phyloP scores from a whole-genome alignment of 2,888 invertebrate genomes.

The Epiblema foenella region DNA sequence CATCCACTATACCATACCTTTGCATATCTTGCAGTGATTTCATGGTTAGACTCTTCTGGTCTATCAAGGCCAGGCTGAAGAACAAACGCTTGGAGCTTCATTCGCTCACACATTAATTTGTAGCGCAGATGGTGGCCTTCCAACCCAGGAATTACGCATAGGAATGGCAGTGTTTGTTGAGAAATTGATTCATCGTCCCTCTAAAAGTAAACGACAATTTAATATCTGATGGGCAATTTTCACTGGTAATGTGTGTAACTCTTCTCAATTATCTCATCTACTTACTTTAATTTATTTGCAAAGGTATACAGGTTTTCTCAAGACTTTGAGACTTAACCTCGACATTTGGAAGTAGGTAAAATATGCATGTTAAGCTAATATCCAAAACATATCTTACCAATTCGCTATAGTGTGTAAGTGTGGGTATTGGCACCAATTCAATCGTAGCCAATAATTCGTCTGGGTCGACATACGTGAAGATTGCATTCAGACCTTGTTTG shows the following conservation, averaged over 20 bases:
- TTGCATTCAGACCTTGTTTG: slow-evolving; percentile 55
- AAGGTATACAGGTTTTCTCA: no score
- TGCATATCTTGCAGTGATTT: slow-evolving; percentile 58
- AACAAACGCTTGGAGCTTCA: slow-evolving; percentile 59
- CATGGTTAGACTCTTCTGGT: slow-evolving; percentile 54
- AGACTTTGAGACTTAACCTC: no score
- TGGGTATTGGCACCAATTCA: slow-evolving; percentile 61
- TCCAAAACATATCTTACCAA: slow-evolving; percentile 47
- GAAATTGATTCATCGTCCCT: slow-evolving; percentile 49
- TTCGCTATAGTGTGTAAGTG: slow-evolving; percentile 50
- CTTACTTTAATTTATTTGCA: no score
- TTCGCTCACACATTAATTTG: slow-evolving; percentile 54
- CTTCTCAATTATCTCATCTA: no score
- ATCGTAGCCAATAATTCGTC: slow-evolving; percentile 65
- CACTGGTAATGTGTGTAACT: no score
- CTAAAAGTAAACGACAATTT: slow-evolving; percentile 41
- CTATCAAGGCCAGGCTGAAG: slow-evolving; percentile 60
- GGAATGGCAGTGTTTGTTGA: slow-evolving; percentile 46
- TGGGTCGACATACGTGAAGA: slow-evolving; percentile 57
- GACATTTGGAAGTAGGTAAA: not conserved
- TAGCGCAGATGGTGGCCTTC: slow-evolving; percentile 61
- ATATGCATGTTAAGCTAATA: not conserved
- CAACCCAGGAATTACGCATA: slow-evolving; percentile 62
- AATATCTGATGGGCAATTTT: no score
- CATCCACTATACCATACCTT: slow-evolving; percentile 49